These are phyloP conservation scores for Urocolius indicus DNA, from an alignment of 2,113 vertebrate genomes.

Conservation along the genomic window DNA sequence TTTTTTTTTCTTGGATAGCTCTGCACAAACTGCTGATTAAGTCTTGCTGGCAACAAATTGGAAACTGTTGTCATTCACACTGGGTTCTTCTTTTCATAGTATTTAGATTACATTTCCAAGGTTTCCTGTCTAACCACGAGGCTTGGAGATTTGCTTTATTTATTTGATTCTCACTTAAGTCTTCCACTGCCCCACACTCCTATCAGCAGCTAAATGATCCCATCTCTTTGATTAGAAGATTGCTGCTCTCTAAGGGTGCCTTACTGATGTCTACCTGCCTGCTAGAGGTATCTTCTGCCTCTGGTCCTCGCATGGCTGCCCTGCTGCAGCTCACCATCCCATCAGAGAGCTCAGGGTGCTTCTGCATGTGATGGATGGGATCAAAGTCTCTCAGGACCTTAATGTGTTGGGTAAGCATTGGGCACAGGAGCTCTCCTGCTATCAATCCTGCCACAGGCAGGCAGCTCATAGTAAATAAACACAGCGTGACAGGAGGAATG, in stretches of 20 bases:
- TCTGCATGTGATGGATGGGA: background rate
- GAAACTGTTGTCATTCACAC: constrained; percentile 1
- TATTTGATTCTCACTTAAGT: background rate
- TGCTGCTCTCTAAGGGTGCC: background rate
- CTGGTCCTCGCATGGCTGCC: background rate
- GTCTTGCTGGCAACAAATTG: constrained; percentile 31
- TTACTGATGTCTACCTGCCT: background rate
- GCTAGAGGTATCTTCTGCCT: background rate
- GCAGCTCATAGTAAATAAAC: background rate
- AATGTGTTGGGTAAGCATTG: background rate
- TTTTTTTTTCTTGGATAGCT: constrained; percentile 30
- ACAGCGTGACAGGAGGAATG: background rate
- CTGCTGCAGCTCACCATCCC: background rate
- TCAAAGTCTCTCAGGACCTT: background rate
- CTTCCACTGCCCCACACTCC: background rate
- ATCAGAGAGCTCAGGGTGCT: background rate
- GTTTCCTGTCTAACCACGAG: background rate
- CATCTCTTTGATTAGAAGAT: background rate
- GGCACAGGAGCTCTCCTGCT: background rate
- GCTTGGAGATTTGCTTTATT: background rate
- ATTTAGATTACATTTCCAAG: background rate
- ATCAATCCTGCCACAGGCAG: background rate
- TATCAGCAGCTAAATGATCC: background rate
- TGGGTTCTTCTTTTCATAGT: background rate
- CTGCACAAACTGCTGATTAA: constrained; percentile 39